Percentiles rank a stretch among this genome's conserved stretches.
phyloP scores from a whole-genome alignment of 2,113 vertebrate species.

The Menidia beryllina region DNA sequence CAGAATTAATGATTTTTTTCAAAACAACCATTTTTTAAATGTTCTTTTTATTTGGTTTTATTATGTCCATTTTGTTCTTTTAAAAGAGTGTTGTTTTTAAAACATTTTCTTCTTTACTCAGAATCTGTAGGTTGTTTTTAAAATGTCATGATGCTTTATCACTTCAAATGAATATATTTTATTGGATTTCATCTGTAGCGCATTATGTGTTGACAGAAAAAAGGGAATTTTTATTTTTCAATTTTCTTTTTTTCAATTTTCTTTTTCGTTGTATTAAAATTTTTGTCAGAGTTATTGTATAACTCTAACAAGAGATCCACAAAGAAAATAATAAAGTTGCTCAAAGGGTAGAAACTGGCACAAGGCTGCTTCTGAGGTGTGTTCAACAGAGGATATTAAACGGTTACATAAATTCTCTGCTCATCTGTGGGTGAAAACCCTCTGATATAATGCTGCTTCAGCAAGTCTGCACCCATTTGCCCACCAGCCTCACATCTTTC shows the following conservation, averaged over 20 bases:
- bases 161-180: constrained; percentile 5
- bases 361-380: not conserved
- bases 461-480: constrained; percentile 25
- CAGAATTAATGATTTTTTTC: no score
- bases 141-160: not conserved
- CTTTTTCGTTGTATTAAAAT: no score
- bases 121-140: not conserved
- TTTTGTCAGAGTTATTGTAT: no score
- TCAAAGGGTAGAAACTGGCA: not conserved
- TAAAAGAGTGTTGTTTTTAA: not conserved
- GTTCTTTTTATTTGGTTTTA: no score
- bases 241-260: no score
- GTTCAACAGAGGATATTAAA: constrained; percentile 25
- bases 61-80: no score
- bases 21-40: constrained; percentile 6
- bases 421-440: constrained; percentile 13
- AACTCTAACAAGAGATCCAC: not conserved
- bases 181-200: constrained; percentile 50
- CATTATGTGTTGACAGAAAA: constrained; percentile 6
- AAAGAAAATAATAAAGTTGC: not conserved
- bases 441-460: constrained; percentile 39
- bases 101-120: no score
- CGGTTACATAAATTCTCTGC: constrained; percentile 15
- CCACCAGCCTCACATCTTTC: constrained; percentile 28
- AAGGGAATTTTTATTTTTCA: constrained; percentile 28